phyloP scores from a whole-genome alignment of 1,140 invertebrate species.

The Diprion similis region DNA sequence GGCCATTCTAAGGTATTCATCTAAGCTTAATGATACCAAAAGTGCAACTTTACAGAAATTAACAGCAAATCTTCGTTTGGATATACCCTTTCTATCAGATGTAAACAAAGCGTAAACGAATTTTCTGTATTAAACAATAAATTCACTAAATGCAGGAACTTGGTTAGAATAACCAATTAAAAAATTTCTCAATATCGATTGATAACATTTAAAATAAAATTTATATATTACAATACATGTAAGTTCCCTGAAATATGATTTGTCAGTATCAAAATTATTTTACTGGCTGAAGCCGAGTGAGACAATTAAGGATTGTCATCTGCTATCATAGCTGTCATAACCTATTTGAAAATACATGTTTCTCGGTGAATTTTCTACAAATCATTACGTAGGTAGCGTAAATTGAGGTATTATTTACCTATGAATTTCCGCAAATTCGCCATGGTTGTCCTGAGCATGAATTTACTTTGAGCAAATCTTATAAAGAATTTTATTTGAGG shows the following conservation, averaged over 20 bases:
- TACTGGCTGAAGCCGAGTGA: not conserved
- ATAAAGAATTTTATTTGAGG: not conserved
- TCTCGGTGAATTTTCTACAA: not conserved
- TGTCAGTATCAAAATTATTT: not conserved
- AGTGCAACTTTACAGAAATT: not conserved
- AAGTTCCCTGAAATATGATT: too few relatives aligned
- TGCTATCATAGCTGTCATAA: not conserved
- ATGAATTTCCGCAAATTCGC: constrained; percentile 60
- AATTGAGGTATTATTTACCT: constrained; percentile 43
- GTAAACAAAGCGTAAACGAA: too few relatives aligned
- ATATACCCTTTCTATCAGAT: too few relatives aligned
- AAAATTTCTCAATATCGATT: not conserved
- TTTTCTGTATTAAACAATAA: too few relatives aligned
- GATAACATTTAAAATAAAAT: not conserved
- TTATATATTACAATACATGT: too few relatives aligned
- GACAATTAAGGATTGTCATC: not conserved
- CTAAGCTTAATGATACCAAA: not conserved
- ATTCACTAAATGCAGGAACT: too few relatives aligned
- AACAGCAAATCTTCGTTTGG: too few relatives aligned
- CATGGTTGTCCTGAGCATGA: constrained; percentile 54
- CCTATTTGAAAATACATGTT: not conserved
- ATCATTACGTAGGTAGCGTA: not conserved
- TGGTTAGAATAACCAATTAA: too few relatives aligned
- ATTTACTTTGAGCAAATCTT: constrained; percentile 17
- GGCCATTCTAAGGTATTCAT: too few relatives aligned